Evolutionary conservation across 2,113 vertebrate species (phyloP).

Genomic region (Ceuthmochares aereus): DNA sequence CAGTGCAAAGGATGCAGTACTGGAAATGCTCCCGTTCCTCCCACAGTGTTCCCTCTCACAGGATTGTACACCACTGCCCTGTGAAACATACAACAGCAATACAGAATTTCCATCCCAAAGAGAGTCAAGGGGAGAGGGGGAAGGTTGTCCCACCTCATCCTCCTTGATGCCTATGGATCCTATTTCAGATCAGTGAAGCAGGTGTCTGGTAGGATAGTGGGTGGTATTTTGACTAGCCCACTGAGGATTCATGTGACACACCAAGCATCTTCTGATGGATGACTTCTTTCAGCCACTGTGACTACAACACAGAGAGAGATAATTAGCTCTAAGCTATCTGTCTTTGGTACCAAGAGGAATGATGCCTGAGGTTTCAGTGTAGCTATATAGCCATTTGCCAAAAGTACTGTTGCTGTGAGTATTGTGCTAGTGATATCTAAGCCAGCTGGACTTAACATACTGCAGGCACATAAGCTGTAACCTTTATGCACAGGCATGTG

Average conservation of each 20-base stretch:
- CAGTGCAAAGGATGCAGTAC: not conserved
- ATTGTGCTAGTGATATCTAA: not conserved
- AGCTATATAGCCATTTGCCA: not conserved
- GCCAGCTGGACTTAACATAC: not conserved
- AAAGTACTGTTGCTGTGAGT: not conserved
- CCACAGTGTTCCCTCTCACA: not conserved
- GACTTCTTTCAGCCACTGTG: not conserved
- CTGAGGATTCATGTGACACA: not conserved
- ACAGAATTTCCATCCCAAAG: not conserved
- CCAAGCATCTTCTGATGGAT: not conserved
- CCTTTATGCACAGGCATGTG: not conserved
- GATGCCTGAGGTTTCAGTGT: not conserved
- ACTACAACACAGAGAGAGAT: not conserved
- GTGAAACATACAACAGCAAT: not conserved
- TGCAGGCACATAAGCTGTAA: not conserved
- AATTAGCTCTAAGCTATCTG: conserved; percentile 18
- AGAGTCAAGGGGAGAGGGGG: accelerated
- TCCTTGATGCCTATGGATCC: not conserved
- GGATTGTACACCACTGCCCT: too few species aligned
- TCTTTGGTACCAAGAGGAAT: not conserved
- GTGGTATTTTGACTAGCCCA: not conserved
- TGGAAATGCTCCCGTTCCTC: not conserved
- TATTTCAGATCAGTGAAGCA: not conserved
- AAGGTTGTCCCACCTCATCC: not conserved
- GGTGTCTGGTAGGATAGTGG: not conserved